phyloP scores from a whole-genome alignment of 2,113 vertebrate species.

The Galeopterus variegatus region DNA sequence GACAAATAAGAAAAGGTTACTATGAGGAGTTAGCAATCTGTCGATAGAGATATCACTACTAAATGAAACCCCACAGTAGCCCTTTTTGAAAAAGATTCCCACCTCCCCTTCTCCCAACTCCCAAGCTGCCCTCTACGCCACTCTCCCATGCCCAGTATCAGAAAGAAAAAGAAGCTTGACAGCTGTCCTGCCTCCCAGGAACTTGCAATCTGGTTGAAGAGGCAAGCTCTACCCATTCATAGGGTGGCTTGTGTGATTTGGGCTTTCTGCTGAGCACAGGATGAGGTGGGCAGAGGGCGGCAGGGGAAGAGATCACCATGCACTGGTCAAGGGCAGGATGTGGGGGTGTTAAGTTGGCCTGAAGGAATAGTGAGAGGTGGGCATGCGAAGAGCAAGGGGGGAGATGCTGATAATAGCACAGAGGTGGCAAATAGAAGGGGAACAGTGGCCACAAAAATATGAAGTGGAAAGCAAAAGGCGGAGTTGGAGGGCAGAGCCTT shows the following conservation, averaged over 20 bases:
- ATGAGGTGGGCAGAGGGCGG: not conserved
- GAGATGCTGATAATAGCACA: not conserved
- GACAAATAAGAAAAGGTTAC: constrained; percentile 54
- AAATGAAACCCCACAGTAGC: not conserved
- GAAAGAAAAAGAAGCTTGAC: not conserved
- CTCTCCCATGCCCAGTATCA: not conserved
- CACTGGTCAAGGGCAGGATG: not conserved
- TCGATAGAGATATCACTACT: not conserved
- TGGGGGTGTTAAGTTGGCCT: not conserved
- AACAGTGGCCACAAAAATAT: accelerated
- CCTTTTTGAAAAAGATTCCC: not conserved
- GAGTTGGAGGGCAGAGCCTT: not conserved
- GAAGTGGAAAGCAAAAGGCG: not conserved
- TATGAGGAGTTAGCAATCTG: constrained; percentile 43
- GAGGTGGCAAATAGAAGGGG: not conserved
- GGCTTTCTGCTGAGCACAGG: not conserved
- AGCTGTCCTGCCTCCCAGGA: not conserved
- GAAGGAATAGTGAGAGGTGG: not conserved
- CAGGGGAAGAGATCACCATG: not conserved
- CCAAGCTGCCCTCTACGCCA: no score
- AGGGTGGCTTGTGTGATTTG: not conserved
- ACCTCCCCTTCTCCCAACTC: not conserved
- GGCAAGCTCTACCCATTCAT: not conserved
- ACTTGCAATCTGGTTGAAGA: not conserved
- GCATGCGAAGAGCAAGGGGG: no score